Evolutionary conservation across 1,140 invertebrate genomes (phyloP).

Genomic region (Schlechtendalia chinensis): DNA sequence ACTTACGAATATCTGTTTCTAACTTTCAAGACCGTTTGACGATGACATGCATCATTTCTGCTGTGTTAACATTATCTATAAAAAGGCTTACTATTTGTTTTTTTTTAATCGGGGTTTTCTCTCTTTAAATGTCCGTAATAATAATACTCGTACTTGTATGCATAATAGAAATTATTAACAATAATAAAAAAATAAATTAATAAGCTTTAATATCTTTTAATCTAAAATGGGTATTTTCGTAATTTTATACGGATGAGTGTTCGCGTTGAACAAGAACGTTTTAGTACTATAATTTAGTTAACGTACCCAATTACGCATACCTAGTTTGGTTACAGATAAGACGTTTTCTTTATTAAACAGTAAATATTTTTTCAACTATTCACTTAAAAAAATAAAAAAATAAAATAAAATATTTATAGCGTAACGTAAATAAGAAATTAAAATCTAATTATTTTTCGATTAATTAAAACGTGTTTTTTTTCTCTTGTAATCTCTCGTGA

Average conservation of each 20-base stretch:
- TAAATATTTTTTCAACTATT: conserved; percentile 11
- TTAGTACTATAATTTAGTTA: neutral
- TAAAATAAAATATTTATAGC: too few species aligned
- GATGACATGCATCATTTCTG: too few species aligned
- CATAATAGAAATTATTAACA: too few species aligned
- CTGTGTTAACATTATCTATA: too few species aligned
- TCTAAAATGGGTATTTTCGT: neutral
- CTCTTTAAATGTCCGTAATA: too few species aligned
- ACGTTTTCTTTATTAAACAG: neutral
- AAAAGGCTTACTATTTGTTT: too few species aligned
- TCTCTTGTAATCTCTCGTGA: too few species aligned
- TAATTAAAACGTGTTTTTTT: too few species aligned
- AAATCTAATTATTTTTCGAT: conserved; percentile 4
- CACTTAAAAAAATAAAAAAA: neutral
- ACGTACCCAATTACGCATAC: neutral
- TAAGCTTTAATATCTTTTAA: neutral
- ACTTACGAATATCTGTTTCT: too few species aligned
- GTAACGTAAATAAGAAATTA: conserved; percentile 16
- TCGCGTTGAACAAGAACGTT: conserved; percentile 2
- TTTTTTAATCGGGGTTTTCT: too few species aligned
- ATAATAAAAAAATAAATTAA: neutral
- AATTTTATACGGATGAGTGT: neutral
- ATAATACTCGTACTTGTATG: too few species aligned
- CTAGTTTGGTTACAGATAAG: neutral
- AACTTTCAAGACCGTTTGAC: too few species aligned